Evolutionary conservation across 2,888 invertebrate species (phyloP), one percentile per base, ranked within the genome.

Genomic region (Cremastinae sp.): DNA sequence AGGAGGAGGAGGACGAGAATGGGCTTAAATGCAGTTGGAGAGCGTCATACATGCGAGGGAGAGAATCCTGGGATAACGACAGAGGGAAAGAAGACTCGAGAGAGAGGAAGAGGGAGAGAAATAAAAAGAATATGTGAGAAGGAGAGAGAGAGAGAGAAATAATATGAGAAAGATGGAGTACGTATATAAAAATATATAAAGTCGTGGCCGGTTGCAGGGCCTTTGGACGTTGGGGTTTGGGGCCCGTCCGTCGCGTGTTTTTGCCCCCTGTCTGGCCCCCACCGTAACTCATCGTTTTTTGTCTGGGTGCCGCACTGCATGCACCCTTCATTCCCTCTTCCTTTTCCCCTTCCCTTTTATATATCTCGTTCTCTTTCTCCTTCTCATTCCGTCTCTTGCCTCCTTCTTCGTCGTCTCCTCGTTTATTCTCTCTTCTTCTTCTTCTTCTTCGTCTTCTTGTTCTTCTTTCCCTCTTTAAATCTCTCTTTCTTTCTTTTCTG

Each of bases 251-350:
- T 85, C 84, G 84, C 84, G 83, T 86, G 86, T 86, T 86, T 86
- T 86, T 86, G 85, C 84, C 85, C 86, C 85, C 84, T 84, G 86
- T 86, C 86, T 86, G 86, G 86, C 80, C 84, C 85, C 85, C 85
- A 81, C 83, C 81, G 83, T 78, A 74, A 83, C 81, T 86, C 83
- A 85, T 86, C 86, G 82, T 86, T 86, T 86, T 86, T 86, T 86
- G 86, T 85, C 86, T 86, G 86, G 82, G 82, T 82, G 81, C 83
- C 82, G 84, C 79, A 76, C 59, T 58, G 74, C 77, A 69, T 80
- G 83, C 84, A 82, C 76, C 56, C 66, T 41, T 22, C 47, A 28
- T 12, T 12, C 28, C 53, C 22, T 18, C 12, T 12, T n/a, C 18
- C 64, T 41, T 39, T 47, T 51, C 20, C 5, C 12, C 22, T 20